Percentiles rank a stretch among this genome's conserved stretches.
Conservation (phyloP, 2,113 vertebrate species). For the Amazona guildingii region DNA sequence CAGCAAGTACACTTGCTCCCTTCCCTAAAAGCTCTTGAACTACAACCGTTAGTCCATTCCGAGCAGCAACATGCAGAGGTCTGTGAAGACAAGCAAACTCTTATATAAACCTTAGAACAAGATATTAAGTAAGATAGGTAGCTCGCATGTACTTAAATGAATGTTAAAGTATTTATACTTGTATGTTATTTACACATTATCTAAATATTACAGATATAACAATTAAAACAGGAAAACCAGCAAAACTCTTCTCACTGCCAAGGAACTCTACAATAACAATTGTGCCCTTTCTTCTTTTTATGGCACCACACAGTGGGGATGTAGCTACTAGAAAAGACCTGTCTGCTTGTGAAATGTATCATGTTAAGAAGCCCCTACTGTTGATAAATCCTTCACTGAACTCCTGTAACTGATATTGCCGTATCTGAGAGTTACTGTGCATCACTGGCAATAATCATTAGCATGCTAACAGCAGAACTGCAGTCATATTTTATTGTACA, state of each 20-base stretch:
- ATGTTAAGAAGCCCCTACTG: background rate
- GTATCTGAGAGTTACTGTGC: background rate
- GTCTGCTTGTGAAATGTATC: background rate
- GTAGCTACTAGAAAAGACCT: background rate
- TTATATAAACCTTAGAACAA: conserved; percentile 5
- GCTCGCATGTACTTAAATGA: background rate
- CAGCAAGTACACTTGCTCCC: conserved; percentile 97
- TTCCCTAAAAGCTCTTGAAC: conserved; percentile 97
- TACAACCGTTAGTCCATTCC: conserved; percentile 94
- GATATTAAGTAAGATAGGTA: background rate
- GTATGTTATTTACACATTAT: background rate
- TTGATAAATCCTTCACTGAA: background rate
- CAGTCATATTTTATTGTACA: background rate
- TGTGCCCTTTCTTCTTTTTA: background rate
- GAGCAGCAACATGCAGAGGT: conserved; percentile 96
- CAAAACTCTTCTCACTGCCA: background rate
- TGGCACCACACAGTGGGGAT: background rate
- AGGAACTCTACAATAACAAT: background rate
- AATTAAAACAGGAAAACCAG: background rate
- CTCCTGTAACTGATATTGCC: background rate
- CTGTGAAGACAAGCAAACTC: conserved; percentile 71
- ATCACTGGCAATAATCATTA: background rate
- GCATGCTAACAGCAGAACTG: background rate
- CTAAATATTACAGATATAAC: background rate
- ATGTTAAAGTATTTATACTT: background rate